Base-by-base conservation (phyloP, 2,113 vertebrate genomes). In the Saccopteryx bilineata region DNA sequence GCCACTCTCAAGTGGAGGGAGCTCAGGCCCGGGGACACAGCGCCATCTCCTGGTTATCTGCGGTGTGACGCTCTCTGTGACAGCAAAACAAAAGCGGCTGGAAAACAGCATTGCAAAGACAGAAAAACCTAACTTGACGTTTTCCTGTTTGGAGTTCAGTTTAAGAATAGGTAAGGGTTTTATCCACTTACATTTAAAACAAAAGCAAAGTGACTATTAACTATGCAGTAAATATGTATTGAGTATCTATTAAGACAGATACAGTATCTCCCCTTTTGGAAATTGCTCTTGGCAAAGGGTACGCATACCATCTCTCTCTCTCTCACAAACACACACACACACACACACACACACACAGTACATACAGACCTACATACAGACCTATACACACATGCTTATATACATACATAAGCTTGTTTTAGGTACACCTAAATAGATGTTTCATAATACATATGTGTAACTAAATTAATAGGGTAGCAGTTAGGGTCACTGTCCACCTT, bases 1-100 rank as follows among this genome's bases (percentile, higher is more conserved):
- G 23, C 23, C 46, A 0, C 46, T 0, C 2, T 0, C 2, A 0
- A 0, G 56, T 4, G 10, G 9, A 33, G 6, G 19, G 15, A n/a
- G 14, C 69, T 56, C 80, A n/a, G 85, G 60, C 66, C 58, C 23
- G 5, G 68, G 15, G 46, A 76, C 58, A 69, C 48, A 63, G 48
- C 24, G 31, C 95, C 95, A 96, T 31, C 97, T 97, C 88, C 95
- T 96, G 97, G 87, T 1, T 0, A 0, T 0, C 0, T 0, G 0
- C 5, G 15, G n/a, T 11, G 9, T 60, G 71, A 84, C 87, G 0
- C 13, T 0, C 50, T 46, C 50, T 7, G 11, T 3, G 66, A 52
- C 31, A 0, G 15, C 31, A 28, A 63, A 76, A 26, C 12, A 7
- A 58, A 19, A 39, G 8, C 4, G 0, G 9, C 4, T 0, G 1